Evolutionary conservation across 2,888 invertebrate species (phyloP).

Genomic region (Busseola fusca): DNA sequence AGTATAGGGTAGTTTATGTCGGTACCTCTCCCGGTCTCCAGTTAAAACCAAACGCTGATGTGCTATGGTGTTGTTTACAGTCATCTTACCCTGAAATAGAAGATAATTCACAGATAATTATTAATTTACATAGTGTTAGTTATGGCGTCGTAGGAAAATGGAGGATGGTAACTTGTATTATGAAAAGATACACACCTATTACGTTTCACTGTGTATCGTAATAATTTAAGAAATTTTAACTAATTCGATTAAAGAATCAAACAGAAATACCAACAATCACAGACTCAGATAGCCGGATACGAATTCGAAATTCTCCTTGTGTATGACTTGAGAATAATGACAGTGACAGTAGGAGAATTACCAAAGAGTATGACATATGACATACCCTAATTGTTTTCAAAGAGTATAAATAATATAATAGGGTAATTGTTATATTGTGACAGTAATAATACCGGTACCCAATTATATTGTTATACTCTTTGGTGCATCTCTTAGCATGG

Average conservation of each 20-base stretch:
- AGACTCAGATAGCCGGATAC: neutral
- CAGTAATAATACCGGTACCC: too few species aligned
- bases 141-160: neutral
- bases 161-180: neutral
- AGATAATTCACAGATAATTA: neutral
- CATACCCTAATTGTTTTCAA: too few species aligned
- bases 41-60: constrained; percentile 86
- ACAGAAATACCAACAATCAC: constrained; percentile 4
- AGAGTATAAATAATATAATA: too few species aligned
- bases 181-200: constrained; percentile 11
- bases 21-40: constrained; percentile 86
- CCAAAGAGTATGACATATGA: too few species aligned
- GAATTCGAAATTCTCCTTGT: neutral
- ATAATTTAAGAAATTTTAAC: neutral
- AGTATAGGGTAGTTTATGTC: neutral
- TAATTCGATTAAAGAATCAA: neutral
- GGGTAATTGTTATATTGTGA: too few species aligned
- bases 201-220: neutral
- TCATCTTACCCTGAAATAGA: constrained; percentile 71
- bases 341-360: neutral
- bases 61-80: constrained; percentile 87
- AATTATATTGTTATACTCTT: too few species aligned
- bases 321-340: neutral
- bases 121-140: neutral
- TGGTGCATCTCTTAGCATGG: too few species aligned